Percentiles rank a stretch among this genome's conserved stretches.
Conservation (phyloP, 2,888 invertebrate genomes). For the Dolichopus griseipennis region DNA sequence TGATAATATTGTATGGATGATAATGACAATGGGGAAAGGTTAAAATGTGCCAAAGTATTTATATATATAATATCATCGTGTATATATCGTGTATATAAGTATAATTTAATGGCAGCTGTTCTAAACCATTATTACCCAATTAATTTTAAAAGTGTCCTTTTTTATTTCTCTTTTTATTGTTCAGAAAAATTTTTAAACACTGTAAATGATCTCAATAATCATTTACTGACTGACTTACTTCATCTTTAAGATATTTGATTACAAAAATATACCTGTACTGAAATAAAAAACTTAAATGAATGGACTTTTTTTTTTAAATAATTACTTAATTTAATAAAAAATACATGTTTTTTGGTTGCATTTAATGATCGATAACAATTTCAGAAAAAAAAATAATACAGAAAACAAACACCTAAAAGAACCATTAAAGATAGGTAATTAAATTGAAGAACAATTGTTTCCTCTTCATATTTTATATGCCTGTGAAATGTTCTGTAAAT, state of each 20-base stretch:
- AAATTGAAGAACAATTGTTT: background rate
- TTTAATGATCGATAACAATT: background rate
- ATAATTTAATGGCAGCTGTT: no score
- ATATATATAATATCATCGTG: no score
- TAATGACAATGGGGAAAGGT: no score
- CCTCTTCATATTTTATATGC: background rate
- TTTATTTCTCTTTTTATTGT: background rate
- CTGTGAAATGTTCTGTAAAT: background rate
- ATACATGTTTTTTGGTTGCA: background rate
- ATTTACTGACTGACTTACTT: background rate
- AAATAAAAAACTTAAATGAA: no score
- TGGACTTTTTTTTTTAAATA: background rate
- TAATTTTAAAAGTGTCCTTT: background rate
- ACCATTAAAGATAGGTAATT: background rate
- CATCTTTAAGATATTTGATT: background rate
- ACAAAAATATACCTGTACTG: no score
- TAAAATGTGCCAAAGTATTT: no score
- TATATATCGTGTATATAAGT: no score
- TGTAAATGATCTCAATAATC: slow-evolving; percentile 4
- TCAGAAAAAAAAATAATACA: background rate
- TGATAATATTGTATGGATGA: no score
- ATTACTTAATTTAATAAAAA: slow-evolving; percentile 1
- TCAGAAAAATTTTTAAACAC: background rate
- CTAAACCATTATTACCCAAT: background rate
- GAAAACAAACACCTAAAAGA: no score